Conservation (phyloP, 2,888 invertebrate species). For the Cephus spinipes region DNA sequence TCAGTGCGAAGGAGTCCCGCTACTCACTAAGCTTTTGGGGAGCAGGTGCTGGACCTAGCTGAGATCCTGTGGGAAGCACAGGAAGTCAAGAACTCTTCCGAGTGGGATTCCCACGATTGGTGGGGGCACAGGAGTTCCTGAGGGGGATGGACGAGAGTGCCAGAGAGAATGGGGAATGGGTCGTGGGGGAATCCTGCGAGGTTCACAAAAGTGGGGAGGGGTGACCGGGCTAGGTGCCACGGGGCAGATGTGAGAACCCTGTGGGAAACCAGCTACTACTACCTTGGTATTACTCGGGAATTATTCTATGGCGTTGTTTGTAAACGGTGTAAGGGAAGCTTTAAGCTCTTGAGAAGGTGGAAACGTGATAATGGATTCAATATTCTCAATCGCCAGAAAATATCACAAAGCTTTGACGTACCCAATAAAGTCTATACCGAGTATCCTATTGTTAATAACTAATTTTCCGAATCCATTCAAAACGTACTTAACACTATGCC, state of each 20-base stretch:
- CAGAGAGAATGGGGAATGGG: slow-evolving; percentile 29
- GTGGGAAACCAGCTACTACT: slow-evolving; percentile 59
- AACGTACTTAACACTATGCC: not conserved
- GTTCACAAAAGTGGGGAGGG: slow-evolving; percentile 21
- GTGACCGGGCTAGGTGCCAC: slow-evolving; percentile 35
- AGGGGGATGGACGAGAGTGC: slow-evolving; percentile 24
- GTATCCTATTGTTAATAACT: not conserved
- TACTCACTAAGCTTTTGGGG: slow-evolving; percentile 37
- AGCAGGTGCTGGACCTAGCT: slow-evolving; percentile 59
- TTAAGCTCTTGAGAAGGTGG: slow-evolving; percentile 15
- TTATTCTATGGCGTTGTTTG: slow-evolving; percentile 22
- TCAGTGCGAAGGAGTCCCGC: slow-evolving; percentile 32
- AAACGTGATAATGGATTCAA: slow-evolving; percentile 38
- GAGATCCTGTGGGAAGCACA: slow-evolving; percentile 65
- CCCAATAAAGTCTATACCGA: not conserved
- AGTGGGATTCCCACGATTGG: slow-evolving; percentile 66
- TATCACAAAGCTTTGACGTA: not conserved
- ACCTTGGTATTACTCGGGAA: not conserved
- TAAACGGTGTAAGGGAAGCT: slow-evolving; percentile 6
- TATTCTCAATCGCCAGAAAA: slow-evolving; percentile 27
- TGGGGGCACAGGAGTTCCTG: slow-evolving; percentile 35
- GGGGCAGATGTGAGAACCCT: slow-evolving; percentile 63
- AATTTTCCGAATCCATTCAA: not conserved
- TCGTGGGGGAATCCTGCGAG: slow-evolving; percentile 21
- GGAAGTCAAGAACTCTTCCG: slow-evolving; percentile 67